Conservation (phyloP, 2,797 vertebrate species). For the Cryptoprocta ferox region DNA sequence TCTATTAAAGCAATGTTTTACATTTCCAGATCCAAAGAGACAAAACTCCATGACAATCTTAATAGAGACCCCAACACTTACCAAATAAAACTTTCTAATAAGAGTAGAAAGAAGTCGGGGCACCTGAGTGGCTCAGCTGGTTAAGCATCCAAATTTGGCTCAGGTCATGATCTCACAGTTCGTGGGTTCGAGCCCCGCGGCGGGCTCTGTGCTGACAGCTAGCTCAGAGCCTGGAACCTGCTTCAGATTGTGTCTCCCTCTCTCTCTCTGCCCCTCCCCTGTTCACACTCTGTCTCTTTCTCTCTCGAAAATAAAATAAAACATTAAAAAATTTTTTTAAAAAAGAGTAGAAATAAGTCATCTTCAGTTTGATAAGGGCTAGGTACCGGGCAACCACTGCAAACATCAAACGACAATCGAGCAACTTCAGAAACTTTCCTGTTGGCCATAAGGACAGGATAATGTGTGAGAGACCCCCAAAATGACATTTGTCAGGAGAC, state of each 20-base stretch:
- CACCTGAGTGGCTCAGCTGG: too few relatives aligned
- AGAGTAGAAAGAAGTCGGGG: neutral
- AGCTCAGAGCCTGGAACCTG: too few relatives aligned
- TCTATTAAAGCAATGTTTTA: neutral
- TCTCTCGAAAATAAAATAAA: neutral
- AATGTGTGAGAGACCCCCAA: neutral
- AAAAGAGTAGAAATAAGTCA: neutral
- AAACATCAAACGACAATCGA: neutral
- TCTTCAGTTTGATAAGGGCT: neutral
- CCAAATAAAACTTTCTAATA: neutral
- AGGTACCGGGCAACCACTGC: neutral
- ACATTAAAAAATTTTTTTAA: neutral
- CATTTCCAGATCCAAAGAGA: neutral
- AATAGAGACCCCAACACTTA: neutral
- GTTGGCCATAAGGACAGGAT: neutral
- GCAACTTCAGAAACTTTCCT: neutral
- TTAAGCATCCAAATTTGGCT: too few relatives aligned
- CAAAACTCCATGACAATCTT: neutral
- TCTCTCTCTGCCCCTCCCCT: too few relatives aligned
- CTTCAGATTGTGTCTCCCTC: too few relatives aligned
- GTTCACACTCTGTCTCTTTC: too few relatives aligned
- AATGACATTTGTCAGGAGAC: neutral
- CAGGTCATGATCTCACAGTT: too few relatives aligned
- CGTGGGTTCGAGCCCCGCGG: too few relatives aligned
- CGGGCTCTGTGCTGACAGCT: too few relatives aligned